Evolutionary conservation across 2,797 vertebrate genomes (phyloP).

Genomic region (Pseudocheirus occidentalis): DNA sequence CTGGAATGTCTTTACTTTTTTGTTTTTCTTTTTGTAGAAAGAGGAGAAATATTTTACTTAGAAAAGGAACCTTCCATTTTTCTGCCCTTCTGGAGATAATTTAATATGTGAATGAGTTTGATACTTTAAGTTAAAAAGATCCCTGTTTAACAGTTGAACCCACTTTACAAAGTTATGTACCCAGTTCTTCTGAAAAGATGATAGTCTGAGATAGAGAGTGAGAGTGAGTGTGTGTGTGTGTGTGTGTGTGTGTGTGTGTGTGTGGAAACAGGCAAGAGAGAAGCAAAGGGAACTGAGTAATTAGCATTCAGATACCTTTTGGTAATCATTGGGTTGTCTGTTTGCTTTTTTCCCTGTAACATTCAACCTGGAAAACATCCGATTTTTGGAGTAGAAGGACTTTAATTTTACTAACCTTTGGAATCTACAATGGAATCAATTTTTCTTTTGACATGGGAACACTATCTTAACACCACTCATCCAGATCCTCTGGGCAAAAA

Average conservation of each 20-base stretch:
- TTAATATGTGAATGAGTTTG: constrained; percentile 58
- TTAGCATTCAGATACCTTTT: neutral
- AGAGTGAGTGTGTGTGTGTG: no score
- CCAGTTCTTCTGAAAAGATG: neutral
- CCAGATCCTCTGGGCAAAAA: neutral
- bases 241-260: no score
- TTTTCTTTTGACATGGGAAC: constrained; percentile 23
- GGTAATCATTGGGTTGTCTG: neutral
- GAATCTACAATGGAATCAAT: constrained; percentile 11
- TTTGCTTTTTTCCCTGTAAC: neutral
- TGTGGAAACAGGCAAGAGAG: no score
- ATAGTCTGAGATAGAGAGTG: neutral
- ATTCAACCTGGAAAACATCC: neutral
- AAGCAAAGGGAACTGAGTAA: neutral
- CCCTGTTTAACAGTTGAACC: constrained; percentile 5
- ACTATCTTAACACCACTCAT: neutral
- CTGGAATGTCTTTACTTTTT: neutral
- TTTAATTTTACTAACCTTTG: constrained; percentile 42
- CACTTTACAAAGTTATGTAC: neutral
- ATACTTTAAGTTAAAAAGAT: constrained; percentile 20
- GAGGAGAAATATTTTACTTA: constrained; percentile 1
- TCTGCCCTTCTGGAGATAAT: constrained; percentile 31
- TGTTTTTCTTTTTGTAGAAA: neutral
- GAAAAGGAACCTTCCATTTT: constrained; percentile 36
- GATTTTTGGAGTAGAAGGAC: neutral